Evolutionary conservation across 2,888 invertebrate species (phyloP), one percentile per base, ranked within the genome.

Genomic region (Notodonta dromedarius): DNA sequence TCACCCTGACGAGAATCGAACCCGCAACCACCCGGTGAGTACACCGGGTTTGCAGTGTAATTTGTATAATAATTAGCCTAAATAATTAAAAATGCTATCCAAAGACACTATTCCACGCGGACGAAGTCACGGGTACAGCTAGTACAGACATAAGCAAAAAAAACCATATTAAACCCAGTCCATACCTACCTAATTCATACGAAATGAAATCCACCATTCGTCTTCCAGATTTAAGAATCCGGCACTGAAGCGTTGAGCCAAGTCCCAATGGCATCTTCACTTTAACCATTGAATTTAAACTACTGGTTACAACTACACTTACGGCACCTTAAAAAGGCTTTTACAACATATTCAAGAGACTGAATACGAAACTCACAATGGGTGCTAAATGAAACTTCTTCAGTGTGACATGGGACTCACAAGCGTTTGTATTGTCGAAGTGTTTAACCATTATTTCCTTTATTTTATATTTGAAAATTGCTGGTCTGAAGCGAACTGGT

Each of bases 341-440:
- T 35, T 35, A 35, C 35, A 35, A 35, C 35, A 35, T 35, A 35
- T 35, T 35, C 35, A 35, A 4, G 35, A 7, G 35, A 35, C 6
- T 35, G 35, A 35, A 35, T 35, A 35, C 5, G 35, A 35, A 24
- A 16, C 9, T 14, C 14, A 50, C 50, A 83, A 83, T 80, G 66
- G 81, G 72, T 62, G 62, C 77, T 82, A 81, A 80, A 70, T 63
- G 59, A 65, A 68, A 70, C 16, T 4, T n/a, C 11, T 50, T 46
- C 13, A 4, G 13, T n/a, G n/a, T 11, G 13, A 13, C 46, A 5
- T 11, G 6, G 6, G 0, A 5, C 6, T 46, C 5, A n/a, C 44
- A 46, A n/a, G 13, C n/a, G n/a, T 13, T 11, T 46, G 46, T n/a
- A 46, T 46, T 46, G n/a, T 46, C 5, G 46, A 46, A 46, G 11